These are phyloP conservation scores for Cosmopolites sordidus DNA, from an alignment of 2,888 invertebrate species.

Conservation along the genomic window DNA sequence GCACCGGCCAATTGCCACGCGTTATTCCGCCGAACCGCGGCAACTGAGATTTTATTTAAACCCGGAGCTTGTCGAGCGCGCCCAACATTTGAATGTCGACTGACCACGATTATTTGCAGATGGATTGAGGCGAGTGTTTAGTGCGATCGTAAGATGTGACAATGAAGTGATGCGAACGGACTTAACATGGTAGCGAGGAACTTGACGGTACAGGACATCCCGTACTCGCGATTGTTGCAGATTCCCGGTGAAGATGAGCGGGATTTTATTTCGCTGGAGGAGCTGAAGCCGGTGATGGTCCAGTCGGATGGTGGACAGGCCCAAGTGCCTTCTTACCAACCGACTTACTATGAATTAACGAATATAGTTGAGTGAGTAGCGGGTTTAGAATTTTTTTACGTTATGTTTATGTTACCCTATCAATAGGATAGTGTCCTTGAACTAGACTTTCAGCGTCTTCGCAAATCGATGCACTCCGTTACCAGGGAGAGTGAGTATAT, in stretches of 20 bases:
- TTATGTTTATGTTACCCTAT: no score
- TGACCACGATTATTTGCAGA: no score
- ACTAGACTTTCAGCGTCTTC: no score
- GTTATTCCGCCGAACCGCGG: not conserved
- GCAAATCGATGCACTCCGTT: no score
- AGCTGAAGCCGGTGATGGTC: slow-evolving; percentile 43
- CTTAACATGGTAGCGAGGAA: slow-evolving; percentile 47
- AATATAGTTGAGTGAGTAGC: slow-evolving; percentile 45
- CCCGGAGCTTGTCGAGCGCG: not conserved
- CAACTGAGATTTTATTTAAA: not conserved
- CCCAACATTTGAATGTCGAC: no score
- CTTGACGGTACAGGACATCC: slow-evolving; percentile 45
- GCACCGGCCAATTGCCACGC: not conserved
- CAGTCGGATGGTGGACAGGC: slow-evolving; percentile 33
- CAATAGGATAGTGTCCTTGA: no score
- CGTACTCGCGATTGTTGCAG: slow-evolving; percentile 47
- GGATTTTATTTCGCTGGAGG: slow-evolving; percentile 47
- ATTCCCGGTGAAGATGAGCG: slow-evolving; percentile 45
- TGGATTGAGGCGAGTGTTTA: no score
- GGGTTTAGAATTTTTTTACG: no score
- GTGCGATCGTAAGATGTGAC: not conserved
- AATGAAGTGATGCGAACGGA: not conserved
- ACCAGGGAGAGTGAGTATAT: no score
- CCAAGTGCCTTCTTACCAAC: slow-evolving; percentile 39
- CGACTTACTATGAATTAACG: slow-evolving; percentile 44